Conservation (phyloP, 2,113 vertebrate species). For the Mus spicilegus region DNA sequence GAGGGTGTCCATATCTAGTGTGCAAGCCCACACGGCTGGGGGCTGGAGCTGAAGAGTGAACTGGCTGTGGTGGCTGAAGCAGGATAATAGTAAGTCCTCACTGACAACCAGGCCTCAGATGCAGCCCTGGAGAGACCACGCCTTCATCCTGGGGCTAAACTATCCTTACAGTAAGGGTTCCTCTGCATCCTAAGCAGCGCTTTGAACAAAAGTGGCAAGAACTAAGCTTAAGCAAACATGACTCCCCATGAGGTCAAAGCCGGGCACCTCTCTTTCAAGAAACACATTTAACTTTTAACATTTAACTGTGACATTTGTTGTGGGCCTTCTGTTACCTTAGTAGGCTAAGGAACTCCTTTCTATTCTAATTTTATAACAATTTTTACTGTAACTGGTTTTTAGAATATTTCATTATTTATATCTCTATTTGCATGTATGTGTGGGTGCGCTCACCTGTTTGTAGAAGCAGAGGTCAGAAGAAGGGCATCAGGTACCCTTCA, state of each 20-base stretch:
- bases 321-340: not conserved
- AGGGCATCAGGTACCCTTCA: not conserved
- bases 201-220: not conserved
- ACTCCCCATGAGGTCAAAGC: not conserved
- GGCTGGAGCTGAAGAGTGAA: not conserved
- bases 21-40: not conserved
- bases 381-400: not conserved
- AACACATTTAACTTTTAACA: not conserved
- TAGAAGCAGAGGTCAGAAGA: not conserved
- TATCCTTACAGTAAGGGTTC: not conserved
- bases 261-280: not conserved
- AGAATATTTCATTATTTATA: too few relatives aligned
- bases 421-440: not conserved
- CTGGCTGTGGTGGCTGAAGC: not conserved
- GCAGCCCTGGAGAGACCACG: not conserved
- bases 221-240: not conserved
- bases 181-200: not conserved
- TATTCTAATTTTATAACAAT: not conserved
- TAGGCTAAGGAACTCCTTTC: slow-evolving; percentile 19
- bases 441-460: not conserved
- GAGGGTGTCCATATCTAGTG: not conserved
- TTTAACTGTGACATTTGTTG: not conserved
- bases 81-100: not conserved
- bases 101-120: not conserved
- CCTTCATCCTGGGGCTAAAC: not conserved